Conservation (phyloP, 2,888 invertebrate species). For the Hartigia nigra region DNA sequence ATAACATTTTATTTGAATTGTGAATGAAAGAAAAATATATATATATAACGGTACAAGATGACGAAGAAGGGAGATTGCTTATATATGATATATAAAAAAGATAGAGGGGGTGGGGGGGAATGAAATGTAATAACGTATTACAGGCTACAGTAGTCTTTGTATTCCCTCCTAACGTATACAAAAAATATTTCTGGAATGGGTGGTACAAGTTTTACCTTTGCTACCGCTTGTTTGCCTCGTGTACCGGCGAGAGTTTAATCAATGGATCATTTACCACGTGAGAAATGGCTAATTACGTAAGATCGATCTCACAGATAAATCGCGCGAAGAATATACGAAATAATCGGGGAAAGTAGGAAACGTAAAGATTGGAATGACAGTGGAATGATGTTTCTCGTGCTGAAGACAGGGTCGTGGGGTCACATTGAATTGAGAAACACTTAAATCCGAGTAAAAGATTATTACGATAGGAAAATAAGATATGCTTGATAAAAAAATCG, state of each 20-base stretch:
- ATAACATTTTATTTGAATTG: constrained; percentile 14
- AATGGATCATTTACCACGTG: background rate
- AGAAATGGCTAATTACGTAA: background rate
- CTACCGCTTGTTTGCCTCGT: background rate
- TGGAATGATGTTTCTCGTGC: constrained; percentile 1
- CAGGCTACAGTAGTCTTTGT: constrained; percentile 22
- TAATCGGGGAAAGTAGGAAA: background rate
- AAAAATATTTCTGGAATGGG: constrained; percentile 20
- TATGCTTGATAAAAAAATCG: background rate
- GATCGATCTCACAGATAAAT: background rate
- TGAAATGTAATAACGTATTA: constrained; percentile 18
- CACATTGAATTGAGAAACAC: background rate
- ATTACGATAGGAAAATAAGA: background rate
- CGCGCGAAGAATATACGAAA: background rate
- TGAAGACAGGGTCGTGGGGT: background rate
- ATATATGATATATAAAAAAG: background rate
- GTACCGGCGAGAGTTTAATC: background rate
- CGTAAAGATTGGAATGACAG: background rate
- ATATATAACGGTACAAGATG: background rate
- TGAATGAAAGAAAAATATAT: constrained; percentile 13
- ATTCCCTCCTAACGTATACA: constrained; percentile 22
- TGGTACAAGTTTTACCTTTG: constrained; percentile 3
- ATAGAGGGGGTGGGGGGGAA: too few relatives aligned
- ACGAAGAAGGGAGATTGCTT: background rate
- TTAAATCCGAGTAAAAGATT: background rate